A percentile compares a stretch with the other conserved stretches of the same genome.
Conservation (phyloP, 2,888 invertebrate genomes). For the Harmothoe impar region DNA sequence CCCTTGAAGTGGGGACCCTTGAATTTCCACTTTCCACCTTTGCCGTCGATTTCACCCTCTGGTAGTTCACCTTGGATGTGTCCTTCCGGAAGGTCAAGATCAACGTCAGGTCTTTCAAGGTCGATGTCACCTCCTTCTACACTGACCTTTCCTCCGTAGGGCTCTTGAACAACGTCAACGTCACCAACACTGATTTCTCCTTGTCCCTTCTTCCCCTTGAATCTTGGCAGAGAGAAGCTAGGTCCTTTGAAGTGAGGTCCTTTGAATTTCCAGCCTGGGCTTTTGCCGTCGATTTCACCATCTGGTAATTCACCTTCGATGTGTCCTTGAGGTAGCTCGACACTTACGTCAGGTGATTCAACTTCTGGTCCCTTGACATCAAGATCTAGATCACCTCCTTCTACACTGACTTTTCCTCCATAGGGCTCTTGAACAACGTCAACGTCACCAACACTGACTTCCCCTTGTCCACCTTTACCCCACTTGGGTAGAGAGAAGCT, state of each 20-base stretch:
- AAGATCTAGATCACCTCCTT: constrained; percentile 27
- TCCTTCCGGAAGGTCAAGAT: background rate
- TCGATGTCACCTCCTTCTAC: constrained; percentile 42
- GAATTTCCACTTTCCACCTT: constrained; percentile 5
- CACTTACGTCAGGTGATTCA: constrained; percentile 14
- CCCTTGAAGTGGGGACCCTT: constrained; percentile 12
- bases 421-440: constrained; percentile 43
- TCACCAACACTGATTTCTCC: constrained; percentile 51
- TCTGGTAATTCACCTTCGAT: constrained; percentile 46
- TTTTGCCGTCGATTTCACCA: background rate
- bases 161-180: constrained; percentile 53
- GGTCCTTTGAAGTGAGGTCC: constrained; percentile 24
- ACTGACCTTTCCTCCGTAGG: constrained; percentile 31
- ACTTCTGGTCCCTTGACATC: background rate
- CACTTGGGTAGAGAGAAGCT: constrained; percentile 52
- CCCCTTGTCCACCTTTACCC: constrained; percentile 25
- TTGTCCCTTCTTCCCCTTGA: background rate
- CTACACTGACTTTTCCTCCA: constrained; percentile 4
- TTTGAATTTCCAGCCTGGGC: constrained; percentile 41
- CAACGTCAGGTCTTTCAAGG: background rate
- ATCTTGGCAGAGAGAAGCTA: constrained; percentile 20
- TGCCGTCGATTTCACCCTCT: background rate
- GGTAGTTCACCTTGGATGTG: background rate
- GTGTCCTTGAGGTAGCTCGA: constrained; percentile 35
- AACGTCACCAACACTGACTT: constrained; percentile 58